phyloP scores from a whole-genome alignment of 2,888 invertebrate genomes.

The Drosophila multiciliata region DNA sequence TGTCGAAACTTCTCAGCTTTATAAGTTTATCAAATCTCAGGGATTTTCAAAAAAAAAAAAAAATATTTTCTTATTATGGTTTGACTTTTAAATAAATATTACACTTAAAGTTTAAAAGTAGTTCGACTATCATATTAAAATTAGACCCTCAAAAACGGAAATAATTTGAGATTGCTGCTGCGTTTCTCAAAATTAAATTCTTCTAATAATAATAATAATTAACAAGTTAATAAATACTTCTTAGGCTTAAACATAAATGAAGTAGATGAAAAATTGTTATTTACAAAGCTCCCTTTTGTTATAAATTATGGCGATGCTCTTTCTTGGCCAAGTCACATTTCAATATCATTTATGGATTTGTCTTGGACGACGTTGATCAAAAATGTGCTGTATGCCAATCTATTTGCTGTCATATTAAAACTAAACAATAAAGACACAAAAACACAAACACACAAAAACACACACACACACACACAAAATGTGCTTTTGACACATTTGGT shows the following conservation, averaged over 20 bases:
- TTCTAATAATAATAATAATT: background rate
- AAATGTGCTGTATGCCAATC: slow-evolving; percentile 51
- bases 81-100: too few relatives aligned
- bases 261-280: background rate
- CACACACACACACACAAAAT: slow-evolving; percentile 26
- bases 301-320: background rate
- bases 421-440: slow-evolving; percentile 45
- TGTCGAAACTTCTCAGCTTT: too few relatives aligned
- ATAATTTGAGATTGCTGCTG: too few relatives aligned
- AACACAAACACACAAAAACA: slow-evolving; percentile 1
- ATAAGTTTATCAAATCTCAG: too few relatives aligned
- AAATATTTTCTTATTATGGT: too few relatives aligned
- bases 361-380: slow-evolving; percentile 46
- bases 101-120: too few relatives aligned
- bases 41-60: too few relatives aligned
- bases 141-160: background rate
- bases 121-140: background rate
- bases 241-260: background rate
- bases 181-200: background rate
- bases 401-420: slow-evolving; percentile 75
- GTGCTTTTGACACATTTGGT: slow-evolving; percentile 78
- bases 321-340: background rate
- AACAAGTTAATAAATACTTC: background rate
- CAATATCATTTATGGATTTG: slow-evolving; percentile 31
- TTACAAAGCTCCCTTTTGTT: background rate